phyloP scores from a whole-genome alignment of 2,113 vertebrate species.

The Himantopus leucocephalus region DNA sequence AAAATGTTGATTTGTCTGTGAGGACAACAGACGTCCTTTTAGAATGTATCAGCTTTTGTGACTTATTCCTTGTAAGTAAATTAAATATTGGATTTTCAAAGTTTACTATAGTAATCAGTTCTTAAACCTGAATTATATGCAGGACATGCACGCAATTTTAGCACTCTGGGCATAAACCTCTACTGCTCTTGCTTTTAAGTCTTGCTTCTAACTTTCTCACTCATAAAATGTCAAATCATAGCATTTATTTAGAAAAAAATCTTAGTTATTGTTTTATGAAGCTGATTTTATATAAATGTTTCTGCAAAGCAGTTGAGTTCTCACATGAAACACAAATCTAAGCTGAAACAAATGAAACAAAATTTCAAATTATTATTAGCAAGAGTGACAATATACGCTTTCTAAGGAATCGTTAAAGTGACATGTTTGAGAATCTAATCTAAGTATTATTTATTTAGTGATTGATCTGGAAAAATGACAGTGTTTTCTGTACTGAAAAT shows the following conservation, averaged over 20 bases:
- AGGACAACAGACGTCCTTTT: background rate
- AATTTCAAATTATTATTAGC: background rate
- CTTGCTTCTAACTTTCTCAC: background rate
- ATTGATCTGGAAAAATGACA: background rate
- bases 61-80: conserved; percentile 34
- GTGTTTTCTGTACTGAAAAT: background rate
- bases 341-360: background rate
- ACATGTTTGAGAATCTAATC: background rate
- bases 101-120: background rate
- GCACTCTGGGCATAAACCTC: background rate
- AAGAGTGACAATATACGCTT: background rate
- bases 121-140: background rate
- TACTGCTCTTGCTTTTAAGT: background rate
- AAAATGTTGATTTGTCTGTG: background rate
- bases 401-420: background rate
- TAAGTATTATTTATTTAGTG: background rate
- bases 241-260: background rate
- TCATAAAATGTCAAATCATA: background rate
- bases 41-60: background rate
- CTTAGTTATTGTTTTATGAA: background rate
- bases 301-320: background rate
- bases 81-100: conserved; percentile 41
- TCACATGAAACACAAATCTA: background rate
- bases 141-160: background rate
- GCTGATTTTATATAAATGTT: background rate